phyloP scores from a whole-genome alignment of 2,888 invertebrate species.

The Epistrophella euchroma region DNA sequence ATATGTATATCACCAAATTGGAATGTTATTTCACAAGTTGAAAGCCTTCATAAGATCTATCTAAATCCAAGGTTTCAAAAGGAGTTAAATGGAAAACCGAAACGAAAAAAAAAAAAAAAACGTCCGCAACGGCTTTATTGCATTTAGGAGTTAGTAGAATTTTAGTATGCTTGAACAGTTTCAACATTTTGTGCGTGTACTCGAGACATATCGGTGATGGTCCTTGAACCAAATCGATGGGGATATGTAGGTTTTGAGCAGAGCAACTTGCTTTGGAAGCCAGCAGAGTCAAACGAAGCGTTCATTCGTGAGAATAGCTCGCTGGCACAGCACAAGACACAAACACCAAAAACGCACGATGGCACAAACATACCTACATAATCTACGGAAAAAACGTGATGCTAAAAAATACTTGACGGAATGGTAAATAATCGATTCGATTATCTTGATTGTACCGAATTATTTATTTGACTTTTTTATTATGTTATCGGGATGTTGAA shows the following conservation, averaged over 20 bases:
- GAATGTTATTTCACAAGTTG: conserved; percentile 8
- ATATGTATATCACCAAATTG: neutral
- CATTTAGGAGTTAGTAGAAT: conserved; percentile 40
- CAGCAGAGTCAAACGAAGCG: conserved; percentile 42
- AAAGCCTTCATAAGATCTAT: conserved; percentile 5
- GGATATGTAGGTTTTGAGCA: neutral
- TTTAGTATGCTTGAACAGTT: conserved; percentile 68
- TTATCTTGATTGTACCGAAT: conserved; percentile 74
- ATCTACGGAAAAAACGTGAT: conserved; percentile 39
- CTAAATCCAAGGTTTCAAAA: conserved; percentile 5
- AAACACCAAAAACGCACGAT: conserved; percentile 36
- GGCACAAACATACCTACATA: neutral
- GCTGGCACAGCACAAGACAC: conserved; percentile 16
- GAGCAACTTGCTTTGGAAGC: conserved; percentile 1
- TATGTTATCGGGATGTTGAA: conserved; percentile 66
- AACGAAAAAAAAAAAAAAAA: neutral
- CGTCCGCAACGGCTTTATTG: conserved; percentile 51
- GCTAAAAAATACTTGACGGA: conserved; percentile 62
- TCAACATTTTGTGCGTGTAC: conserved; percentile 47
- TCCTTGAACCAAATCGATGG: conserved; percentile 42
- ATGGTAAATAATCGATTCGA: conserved; percentile 72
- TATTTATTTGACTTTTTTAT: conserved; percentile 75
- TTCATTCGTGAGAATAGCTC: conserved; percentile 51
- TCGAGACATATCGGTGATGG: conserved; percentile 42
- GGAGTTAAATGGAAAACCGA: conserved; percentile 14